A percentile compares a stretch with the other conserved stretches of the same genome.
Conservation (phyloP, 2,888 invertebrate species). For the Microctonus brassicae region DNA sequence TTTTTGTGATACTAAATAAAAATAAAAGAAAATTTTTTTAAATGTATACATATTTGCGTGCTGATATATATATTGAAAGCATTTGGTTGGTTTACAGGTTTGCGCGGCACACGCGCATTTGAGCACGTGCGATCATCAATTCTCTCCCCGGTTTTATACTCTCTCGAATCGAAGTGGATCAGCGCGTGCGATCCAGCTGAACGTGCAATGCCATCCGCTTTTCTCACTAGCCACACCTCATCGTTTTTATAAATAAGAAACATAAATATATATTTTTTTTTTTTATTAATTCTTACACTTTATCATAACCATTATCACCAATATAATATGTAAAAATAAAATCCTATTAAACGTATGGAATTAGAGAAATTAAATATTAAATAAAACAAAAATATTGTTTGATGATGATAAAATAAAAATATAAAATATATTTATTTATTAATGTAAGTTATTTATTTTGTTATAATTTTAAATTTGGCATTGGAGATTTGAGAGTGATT, state of each 20-base stretch:
- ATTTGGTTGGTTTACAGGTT: background rate
- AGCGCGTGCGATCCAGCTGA: constrained; percentile 30
- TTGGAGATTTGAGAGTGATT: too few relatives aligned
- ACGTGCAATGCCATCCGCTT: constrained; percentile 25
- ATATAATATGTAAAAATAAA: too few relatives aligned
- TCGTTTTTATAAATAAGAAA: constrained; percentile 4
- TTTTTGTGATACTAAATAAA: too few relatives aligned
- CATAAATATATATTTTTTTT: constrained; percentile 12
- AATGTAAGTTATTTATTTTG: too few relatives aligned
- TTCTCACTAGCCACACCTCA: constrained; percentile 21
- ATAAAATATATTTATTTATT: too few relatives aligned
- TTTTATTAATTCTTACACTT: constrained; percentile 3
- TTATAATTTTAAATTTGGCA: too few relatives aligned
- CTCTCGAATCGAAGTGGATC: constrained; percentile 27
- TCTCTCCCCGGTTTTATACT: constrained; percentile 8
- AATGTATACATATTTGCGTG: background rate
- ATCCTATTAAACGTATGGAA: too few relatives aligned
- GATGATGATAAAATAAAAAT: too few relatives aligned
- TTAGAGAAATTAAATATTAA: too few relatives aligned
- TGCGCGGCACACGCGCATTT: constrained; percentile 6
- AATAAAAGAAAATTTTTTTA: background rate
- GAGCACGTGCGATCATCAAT: constrained; percentile 18
- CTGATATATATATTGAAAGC: background rate
- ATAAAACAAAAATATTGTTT: too few relatives aligned
- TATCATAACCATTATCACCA: too few relatives aligned